Conservation (phyloP, 2,888 invertebrate species). For the Phaedon cochleariae region DNA sequence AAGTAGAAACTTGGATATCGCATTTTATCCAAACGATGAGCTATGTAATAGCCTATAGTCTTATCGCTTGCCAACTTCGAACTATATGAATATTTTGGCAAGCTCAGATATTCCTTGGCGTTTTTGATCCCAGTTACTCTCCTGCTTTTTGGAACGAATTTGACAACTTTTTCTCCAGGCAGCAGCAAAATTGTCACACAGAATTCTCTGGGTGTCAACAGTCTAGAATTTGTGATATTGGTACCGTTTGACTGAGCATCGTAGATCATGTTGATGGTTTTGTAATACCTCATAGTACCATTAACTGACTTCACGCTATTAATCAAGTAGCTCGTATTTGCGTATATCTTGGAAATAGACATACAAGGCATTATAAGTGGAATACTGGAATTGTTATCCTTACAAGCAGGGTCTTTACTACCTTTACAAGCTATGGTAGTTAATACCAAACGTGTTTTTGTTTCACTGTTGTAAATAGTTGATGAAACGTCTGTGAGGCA, state of each 20-base stretch:
- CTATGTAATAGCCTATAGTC: constrained; percentile 14
- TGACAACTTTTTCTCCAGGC: constrained; percentile 18
- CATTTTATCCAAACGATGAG: background rate
- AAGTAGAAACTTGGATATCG: constrained; percentile 18
- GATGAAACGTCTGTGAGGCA: constrained; percentile 21
- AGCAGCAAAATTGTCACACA: constrained; percentile 20
- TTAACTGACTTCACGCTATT: background rate
- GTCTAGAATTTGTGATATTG: background rate
- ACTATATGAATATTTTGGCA: constrained; percentile 20
- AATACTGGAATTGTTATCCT: background rate
- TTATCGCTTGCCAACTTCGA: constrained; percentile 7
- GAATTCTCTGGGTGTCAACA: constrained; percentile 13
- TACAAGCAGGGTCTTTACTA: constrained; percentile 16
- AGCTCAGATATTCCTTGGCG: background rate
- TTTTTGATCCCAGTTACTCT: constrained; percentile 8
- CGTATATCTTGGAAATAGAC: constrained; percentile 21
- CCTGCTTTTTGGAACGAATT: background rate
- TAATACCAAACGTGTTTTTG: background rate
- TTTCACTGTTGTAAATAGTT: background rate
- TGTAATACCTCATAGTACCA: constrained; percentile 12
- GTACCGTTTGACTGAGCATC: background rate
- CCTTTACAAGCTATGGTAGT: constrained; percentile 17
- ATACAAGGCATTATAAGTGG: constrained; percentile 22
- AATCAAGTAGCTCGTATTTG: constrained; percentile 17
- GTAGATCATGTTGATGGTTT: constrained; percentile 5